Evolutionary conservation across 92 coral and sea anemone genomes (phyloP).

Genomic region (Diadumene lineata): DNA sequence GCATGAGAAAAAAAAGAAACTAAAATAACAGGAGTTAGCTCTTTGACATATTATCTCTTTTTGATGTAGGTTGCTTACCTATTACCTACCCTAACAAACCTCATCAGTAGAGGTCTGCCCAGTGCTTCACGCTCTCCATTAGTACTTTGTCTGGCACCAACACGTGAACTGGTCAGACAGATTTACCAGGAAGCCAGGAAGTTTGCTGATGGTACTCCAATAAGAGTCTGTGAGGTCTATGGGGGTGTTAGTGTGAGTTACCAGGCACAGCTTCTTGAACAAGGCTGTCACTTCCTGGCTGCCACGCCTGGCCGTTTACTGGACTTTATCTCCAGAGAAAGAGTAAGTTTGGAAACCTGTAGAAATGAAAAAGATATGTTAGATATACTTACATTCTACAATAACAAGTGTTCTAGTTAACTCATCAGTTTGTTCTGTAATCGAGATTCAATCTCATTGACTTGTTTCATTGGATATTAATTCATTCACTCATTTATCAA

Average conservation of each 20-base stretch:
- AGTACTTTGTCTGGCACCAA: slow-evolving; percentile 92
- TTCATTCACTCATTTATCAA: too few species aligned
- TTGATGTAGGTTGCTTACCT: slow-evolving; percentile 76
- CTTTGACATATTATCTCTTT: too few species aligned
- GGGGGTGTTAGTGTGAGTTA: slow-evolving; percentile 94
- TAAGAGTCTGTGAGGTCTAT: slow-evolving; percentile 77
- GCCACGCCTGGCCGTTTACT: slow-evolving; percentile 93
- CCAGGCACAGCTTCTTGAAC: slow-evolving; percentile 63
- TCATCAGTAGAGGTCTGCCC: slow-evolving; percentile 70
- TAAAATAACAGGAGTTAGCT: too few species aligned
- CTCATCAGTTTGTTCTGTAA: too few species aligned
- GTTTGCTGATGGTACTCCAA: slow-evolving; percentile 82
- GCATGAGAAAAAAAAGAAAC: too few species aligned
- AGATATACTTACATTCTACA: too few species aligned
- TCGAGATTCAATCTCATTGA: too few species aligned
- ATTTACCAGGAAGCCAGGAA: slow-evolving; percentile 78
- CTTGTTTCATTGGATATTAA: too few species aligned
- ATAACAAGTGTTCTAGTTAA: too few species aligned
- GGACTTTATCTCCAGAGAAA: slow-evolving; percentile 74
- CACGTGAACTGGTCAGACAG: slow-evolving; percentile 94
- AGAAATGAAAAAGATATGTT: too few species aligned
- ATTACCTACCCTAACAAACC: slow-evolving; percentile 77
- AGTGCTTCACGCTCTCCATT: slow-evolving; percentile 78
- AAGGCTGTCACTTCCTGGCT: slow-evolving; percentile 89
- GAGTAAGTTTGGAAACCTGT: slow-evolving; percentile 43